Conservation (phyloP, 2,888 invertebrate genomes). For the Volucella bombylans region DNA sequence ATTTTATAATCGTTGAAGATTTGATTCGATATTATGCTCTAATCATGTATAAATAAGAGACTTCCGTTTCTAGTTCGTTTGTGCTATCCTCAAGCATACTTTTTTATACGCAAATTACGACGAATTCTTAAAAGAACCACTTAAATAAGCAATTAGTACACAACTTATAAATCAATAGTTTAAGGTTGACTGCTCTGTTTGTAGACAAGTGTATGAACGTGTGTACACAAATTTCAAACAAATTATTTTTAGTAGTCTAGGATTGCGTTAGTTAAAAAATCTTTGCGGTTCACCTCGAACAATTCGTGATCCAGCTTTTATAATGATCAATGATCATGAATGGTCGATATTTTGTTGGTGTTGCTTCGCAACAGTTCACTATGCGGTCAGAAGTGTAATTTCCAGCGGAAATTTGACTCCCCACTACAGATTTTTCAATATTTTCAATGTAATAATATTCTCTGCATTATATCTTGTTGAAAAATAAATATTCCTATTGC, state of each 20-base stretch:
- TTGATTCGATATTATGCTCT: too few species aligned
- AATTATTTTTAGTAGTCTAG: conserved; percentile 19
- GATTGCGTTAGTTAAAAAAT: not conserved
- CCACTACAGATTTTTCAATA: too few species aligned
- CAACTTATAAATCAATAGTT: conserved; percentile 21
- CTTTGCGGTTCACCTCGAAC: conserved; percentile 9
- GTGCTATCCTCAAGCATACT: not conserved
- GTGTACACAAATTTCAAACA: not conserved
- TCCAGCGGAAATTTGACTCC: too few species aligned
- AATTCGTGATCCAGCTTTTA: conserved; percentile 31
- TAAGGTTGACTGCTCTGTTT: conserved; percentile 1
- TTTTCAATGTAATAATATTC: too few species aligned
- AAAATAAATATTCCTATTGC: too few species aligned
- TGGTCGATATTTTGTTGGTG: not conserved
- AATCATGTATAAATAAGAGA: too few species aligned
- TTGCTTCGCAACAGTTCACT: too few species aligned
- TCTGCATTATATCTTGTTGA: too few species aligned
- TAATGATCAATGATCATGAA: conserved; percentile 15
- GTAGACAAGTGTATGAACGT: not conserved
- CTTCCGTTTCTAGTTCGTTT: not conserved
- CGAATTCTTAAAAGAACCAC: conserved; percentile 2
- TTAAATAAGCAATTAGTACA: conserved; percentile 34
- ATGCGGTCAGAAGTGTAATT: too few species aligned
- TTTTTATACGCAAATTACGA: not conserved
- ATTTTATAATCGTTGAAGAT: too few species aligned